Conservation (phyloP, 2,113 vertebrate species). For the Ceuthmochares aereus region DNA sequence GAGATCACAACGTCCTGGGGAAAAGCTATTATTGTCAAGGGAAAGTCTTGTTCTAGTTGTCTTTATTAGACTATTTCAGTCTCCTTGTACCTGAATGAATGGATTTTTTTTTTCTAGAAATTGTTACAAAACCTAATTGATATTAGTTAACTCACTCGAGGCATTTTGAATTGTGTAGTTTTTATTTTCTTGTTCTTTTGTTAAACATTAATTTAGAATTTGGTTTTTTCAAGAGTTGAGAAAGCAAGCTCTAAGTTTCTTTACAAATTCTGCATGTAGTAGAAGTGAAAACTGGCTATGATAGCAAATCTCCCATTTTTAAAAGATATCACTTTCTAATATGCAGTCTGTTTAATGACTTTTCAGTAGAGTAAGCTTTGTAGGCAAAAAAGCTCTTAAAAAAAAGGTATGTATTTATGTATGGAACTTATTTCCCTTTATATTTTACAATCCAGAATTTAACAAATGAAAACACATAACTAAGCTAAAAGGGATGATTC, state of each 20-base stretch:
- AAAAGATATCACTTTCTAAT: background rate
- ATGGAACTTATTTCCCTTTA: background rate
- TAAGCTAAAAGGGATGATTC: background rate
- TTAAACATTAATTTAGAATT: background rate
- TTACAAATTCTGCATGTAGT: background rate
- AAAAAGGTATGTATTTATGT: too few species aligned
- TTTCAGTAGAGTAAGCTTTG: background rate
- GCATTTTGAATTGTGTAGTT: background rate
- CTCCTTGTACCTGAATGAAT: background rate
- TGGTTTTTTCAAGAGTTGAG: background rate
- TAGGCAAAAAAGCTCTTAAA: background rate
- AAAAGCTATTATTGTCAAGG: background rate
- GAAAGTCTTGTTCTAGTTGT: background rate
- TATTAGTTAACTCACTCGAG: background rate
- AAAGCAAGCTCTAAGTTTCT: background rate
- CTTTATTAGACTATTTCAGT: background rate
- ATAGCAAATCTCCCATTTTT: background rate
- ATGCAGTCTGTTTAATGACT: rapidly evolving
- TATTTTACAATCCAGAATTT: background rate
- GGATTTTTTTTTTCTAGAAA: background rate
- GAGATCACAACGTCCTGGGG: background rate
- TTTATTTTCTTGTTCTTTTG: background rate
- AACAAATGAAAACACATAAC: background rate
- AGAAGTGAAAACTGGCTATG: background rate
- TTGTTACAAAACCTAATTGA: background rate